A percentile compares a stretch with the other conserved stretches of the same genome.
Evolutionary conservation across 1,140 invertebrate species (phyloP).

Genomic region (Tetramorium simillimum): DNA sequence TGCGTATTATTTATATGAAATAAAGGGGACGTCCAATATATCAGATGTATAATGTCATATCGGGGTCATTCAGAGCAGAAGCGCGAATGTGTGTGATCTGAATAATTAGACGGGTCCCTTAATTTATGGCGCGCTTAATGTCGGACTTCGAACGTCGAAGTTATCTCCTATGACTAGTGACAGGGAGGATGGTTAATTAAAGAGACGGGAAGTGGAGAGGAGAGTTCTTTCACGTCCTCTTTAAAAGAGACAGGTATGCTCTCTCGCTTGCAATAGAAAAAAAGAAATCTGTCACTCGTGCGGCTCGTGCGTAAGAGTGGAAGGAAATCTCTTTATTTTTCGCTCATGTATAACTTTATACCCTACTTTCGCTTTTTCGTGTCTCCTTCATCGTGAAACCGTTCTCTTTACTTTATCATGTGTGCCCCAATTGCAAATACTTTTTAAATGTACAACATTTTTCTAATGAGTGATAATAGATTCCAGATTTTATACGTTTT

Average conservation of each 20-base stretch:
- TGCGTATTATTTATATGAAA: background rate
- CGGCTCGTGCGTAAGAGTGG: background rate
- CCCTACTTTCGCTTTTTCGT: background rate
- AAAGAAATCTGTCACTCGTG: constrained; percentile 3
- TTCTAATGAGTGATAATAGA: constrained; percentile 3
- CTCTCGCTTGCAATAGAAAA: background rate
- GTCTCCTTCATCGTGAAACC: background rate
- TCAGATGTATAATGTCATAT: constrained; percentile 12
- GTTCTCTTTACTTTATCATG: background rate
- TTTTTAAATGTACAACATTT: background rate
- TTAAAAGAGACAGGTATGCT: constrained; percentile 26
- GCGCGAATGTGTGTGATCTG: constrained; percentile 8
- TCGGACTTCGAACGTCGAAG: constrained; percentile 35
- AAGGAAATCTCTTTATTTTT: constrained; percentile 39
- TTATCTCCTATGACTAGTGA: constrained; percentile 33
- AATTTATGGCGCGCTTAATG: constrained; percentile 38
- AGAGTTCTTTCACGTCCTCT: constrained; percentile 20
- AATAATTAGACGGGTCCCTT: constrained; percentile 48
- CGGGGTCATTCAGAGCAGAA: background rate
- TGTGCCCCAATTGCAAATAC: background rate
- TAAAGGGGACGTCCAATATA: constrained; percentile 14
- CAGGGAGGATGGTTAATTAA: constrained; percentile 46
- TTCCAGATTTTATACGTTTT: background rate
- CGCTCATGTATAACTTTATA: constrained; percentile 21
- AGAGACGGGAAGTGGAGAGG: constrained; percentile 3